These are phyloP conservation scores for Eira barbara DNA, from an alignment of 2,113 vertebrate genomes.

Conservation along the genomic window DNA sequence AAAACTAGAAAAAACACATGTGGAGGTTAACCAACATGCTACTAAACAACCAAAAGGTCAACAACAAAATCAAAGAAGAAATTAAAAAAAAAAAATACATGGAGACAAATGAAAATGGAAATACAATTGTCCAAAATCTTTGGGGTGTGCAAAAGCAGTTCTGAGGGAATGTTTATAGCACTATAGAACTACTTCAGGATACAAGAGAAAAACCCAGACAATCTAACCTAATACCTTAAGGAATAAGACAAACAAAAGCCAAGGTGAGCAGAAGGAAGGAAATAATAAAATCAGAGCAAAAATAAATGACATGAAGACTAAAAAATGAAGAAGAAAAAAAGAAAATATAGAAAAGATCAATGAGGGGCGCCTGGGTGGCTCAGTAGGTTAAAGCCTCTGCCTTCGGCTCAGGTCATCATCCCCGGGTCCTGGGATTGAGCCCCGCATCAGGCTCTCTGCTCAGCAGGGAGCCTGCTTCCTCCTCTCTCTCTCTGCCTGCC, in stretches of 20 bases:
- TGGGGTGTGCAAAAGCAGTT: background rate
- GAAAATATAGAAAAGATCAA: background rate
- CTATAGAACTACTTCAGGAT: background rate
- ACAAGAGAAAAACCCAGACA: background rate
- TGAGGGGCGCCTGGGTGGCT: background rate
- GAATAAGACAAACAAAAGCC: background rate
- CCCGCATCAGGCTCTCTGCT: too few relatives aligned
- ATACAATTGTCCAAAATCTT: background rate
- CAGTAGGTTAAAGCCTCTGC: too few relatives aligned
- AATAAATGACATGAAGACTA: background rate
- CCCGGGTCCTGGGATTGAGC: too few relatives aligned
- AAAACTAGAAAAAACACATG: background rate
- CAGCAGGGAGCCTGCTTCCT: too few relatives aligned
- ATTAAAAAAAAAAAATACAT: background rate
- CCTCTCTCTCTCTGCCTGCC: too few relatives aligned
- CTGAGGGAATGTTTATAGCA: background rate
- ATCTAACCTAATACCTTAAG: background rate
- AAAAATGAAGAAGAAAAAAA: background rate
- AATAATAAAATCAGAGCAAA: background rate
- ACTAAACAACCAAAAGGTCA: background rate
- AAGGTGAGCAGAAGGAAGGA: background rate
- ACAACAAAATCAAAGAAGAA: background rate
- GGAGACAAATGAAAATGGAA: background rate
- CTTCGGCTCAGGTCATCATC: too few relatives aligned
- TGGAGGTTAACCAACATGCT: background rate